A percentile compares a stretch with the other conserved stretches of the same genome.
phyloP scores from a whole-genome alignment of 2,113 vertebrate species.

The Morone chrysops region DNA sequence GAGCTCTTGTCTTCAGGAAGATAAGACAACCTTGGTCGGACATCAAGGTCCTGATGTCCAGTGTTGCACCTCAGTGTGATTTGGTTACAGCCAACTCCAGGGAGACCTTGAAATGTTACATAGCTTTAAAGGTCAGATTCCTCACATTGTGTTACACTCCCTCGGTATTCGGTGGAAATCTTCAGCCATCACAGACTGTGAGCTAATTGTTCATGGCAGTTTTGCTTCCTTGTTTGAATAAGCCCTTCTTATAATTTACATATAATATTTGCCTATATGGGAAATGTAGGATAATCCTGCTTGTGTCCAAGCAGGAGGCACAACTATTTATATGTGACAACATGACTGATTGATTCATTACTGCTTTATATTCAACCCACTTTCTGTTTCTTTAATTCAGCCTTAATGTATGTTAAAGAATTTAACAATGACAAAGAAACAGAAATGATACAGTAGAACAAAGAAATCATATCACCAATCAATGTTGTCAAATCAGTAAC shows the following conservation, averaged over 20 bases:
- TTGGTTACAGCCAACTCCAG: slow-evolving; percentile 39
- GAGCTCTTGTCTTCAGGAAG: slow-evolving; percentile 53
- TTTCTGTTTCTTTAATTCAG: slow-evolving; percentile 3
- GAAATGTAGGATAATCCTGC: background rate
- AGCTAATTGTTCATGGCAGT: slow-evolving; percentile 43
- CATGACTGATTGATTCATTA: background rate
- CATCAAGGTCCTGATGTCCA: slow-evolving; percentile 62
- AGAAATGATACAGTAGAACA: background rate
- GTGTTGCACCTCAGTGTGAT: slow-evolving; percentile 55
- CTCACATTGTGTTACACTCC: slow-evolving; percentile 56
- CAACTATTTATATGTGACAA: background rate
- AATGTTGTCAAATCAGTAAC: background rate
- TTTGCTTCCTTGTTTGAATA: slow-evolving; percentile 50
- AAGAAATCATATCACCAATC: background rate
- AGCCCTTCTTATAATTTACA: slow-evolving; percentile 46
- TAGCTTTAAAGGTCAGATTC: slow-evolving; percentile 70
- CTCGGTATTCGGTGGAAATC: slow-evolving; percentile 46
- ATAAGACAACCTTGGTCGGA: slow-evolving; percentile 55
- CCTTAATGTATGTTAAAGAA: background rate
- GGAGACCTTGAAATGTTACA: slow-evolving; percentile 65
- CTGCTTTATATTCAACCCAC: background rate
- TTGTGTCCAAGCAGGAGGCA: background rate
- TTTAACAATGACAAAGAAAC: background rate
- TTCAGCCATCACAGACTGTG: slow-evolving; percentile 33
- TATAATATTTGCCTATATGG: slow-evolving; percentile 41